These are phyloP conservation scores for Peromyscus californicus DNA, from an alignment of 2,113 vertebrate genomes.

Conservation along the genomic window DNA sequence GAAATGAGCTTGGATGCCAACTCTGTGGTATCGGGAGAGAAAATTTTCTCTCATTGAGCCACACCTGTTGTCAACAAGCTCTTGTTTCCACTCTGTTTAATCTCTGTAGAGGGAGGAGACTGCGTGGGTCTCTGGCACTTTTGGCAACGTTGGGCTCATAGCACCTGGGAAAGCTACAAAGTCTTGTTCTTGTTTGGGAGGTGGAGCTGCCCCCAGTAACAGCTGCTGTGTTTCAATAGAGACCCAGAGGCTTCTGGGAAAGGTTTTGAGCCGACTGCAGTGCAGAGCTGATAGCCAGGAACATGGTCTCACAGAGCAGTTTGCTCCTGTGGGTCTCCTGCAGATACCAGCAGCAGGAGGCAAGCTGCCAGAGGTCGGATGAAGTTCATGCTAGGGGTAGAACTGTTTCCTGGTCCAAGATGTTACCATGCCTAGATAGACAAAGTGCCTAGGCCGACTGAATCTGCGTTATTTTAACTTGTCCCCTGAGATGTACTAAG, in stretches of 20 bases:
- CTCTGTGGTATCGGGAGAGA: background rate
- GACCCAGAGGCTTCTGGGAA: background rate
- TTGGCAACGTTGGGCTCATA: background rate
- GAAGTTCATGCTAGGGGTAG: accelerated
- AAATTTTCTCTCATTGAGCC: conserved; percentile 60
- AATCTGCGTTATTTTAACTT: background rate
- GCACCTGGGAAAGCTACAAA: conserved; percentile 60
- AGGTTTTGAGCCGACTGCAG: background rate
- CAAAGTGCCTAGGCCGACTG: background rate
- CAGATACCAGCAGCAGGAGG: background rate
- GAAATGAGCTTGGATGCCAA: conserved; percentile 38
- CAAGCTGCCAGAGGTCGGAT: background rate
- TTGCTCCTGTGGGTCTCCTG: background rate
- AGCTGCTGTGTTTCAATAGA: conserved; percentile 8
- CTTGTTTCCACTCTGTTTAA: conserved; percentile 61
- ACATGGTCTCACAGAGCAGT: background rate
- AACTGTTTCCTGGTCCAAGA: background rate
- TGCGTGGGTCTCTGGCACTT: background rate
- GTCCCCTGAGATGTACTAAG: background rate
- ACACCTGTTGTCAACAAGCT: conserved; percentile 72
- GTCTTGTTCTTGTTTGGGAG: conserved; percentile 54
- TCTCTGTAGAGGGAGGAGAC: conserved; percentile 38
- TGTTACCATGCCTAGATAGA: background rate
- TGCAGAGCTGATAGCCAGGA: background rate
- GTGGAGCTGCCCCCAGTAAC: conserved; percentile 53